Base-by-base conservation (phyloP, 2,797 vertebrate species). In the Argentina silus region DNA sequence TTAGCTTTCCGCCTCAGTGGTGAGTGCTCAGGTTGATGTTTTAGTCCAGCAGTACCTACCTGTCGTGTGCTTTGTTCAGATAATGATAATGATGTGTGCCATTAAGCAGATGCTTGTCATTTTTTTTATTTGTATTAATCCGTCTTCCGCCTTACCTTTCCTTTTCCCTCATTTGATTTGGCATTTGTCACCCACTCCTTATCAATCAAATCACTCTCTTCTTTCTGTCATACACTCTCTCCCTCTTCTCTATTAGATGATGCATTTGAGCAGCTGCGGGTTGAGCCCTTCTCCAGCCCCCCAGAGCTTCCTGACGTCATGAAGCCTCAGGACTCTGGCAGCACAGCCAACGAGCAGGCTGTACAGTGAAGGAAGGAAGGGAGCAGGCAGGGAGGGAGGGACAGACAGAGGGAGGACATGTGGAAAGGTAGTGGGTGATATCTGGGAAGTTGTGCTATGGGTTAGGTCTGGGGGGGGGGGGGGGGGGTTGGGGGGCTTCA, bases 241-340 rank as follows among this genome's bases (percentile, higher is more conserved):
- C 21, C 72, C 42, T 74, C n/a, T 42, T 47, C 59, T 67, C 5
- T 10, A 56, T 36, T 75, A 97, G 96, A 97, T 85, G 96, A 97
- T 73, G 88, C 92, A 10, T 97, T 96, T 17, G 96, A 97, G 86
- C 93, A 94, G 72, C 93, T 98, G 76, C 92, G 94, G 81, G 90
- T 97, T 0, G 96, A 97, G 75, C 69, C 95, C 8, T 97, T 97
- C 91, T 97, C 96, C 80, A 97, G 95, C 79, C 96, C 96, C 0
- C 96, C 96, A 0, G 96, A 97, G 86, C 95, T 98, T 68, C 96
- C 96, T 0, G 96, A 98, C 23, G 96, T 98, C 79, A 98, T 97
- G 96, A 98, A 97, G 89, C 96, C 96, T 0, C 96, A 98, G 87
- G 96, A 98, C 85, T 96, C 96, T 1, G 92, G 96, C 86, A 96